Base-by-base conservation (phyloP, 2,797 vertebrate species). In the Karalla daura region DNA sequence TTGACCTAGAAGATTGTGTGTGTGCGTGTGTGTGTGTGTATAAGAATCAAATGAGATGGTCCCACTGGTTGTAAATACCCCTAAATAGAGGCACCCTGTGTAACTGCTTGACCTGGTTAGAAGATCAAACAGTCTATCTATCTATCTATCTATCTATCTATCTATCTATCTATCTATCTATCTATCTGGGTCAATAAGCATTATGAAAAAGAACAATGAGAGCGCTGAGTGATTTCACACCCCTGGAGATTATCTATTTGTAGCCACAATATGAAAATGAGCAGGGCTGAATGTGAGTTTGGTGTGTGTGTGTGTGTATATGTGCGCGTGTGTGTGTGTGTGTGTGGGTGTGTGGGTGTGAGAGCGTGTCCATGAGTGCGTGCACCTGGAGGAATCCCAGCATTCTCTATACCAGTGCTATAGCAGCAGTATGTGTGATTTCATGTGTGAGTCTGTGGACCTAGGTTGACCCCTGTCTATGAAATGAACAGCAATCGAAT, bases 201-300 rank as follows among this genome's bases (percentile, higher is more conserved):
- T 18, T 55, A 67, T 70, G 59, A 72, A 58, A 58, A 72, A 71
- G 63, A 69, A 73, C 53, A 72, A 76, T 53, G 51, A 63, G 51
- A 39, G 27, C 55, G 18, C 60, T 23, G n/a, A 65, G 39, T 69
- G 83, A 71, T 86, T 84, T 74, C 27, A 58, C 27, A 71, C 24
- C 62, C 62, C 20, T 13, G 32, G 47, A 80, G 77, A 80, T 73
- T 18, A 84, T 78, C 73, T 78, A 84, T 88, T 86, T 85, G 64
- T 61, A 64, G 72, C 33, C 41, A 65, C 78, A 76, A 61, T 71
- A 78, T 80, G 62, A 69, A 81, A 76, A 87, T 77, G 63, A 73
- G 61, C 49, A 53, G 28, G 27, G 11, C 39, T 61, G 44, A 11
- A 23, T 62, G 41, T 56, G 28, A 30, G 28, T 52, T n/a, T n/a